Conservation (phyloP, 2,113 vertebrate genomes). For the Leucopsar rothschildi region DNA sequence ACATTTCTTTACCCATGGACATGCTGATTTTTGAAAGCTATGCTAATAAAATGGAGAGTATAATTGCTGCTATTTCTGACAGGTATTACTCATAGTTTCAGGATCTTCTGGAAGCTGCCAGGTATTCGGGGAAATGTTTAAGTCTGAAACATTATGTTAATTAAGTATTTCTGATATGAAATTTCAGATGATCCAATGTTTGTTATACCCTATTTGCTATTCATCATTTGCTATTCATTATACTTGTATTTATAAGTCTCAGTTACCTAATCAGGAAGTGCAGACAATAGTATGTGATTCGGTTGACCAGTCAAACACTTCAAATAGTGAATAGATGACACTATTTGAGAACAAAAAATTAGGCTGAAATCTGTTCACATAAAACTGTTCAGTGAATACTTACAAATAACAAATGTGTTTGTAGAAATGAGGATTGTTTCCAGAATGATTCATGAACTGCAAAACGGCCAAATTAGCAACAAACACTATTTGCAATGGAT, state of each 20-base stretch:
- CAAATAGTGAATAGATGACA: conserved; percentile 47
- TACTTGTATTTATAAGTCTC: conserved; percentile 41
- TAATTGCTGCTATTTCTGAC: conserved; percentile 7
- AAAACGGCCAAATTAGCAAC: conserved; percentile 51
- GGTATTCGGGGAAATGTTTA: neutral
- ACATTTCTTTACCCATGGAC: neutral
- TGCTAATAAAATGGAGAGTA: neutral
- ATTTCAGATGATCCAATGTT: conserved; percentile 29
- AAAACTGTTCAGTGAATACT: conserved; percentile 55
- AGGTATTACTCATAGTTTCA: neutral
- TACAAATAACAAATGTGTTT: conserved; percentile 50
- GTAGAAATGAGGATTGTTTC: conserved; percentile 50
- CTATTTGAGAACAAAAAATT: conserved; percentile 41
- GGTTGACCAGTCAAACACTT: conserved; percentile 61
- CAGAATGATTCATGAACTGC: conserved; percentile 55
- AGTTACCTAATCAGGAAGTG: conserved; percentile 15
- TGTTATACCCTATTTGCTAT: conserved; percentile 49
- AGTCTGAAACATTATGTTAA: conserved; percentile 38
- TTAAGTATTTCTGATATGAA: conserved; percentile 43
- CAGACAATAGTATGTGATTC: conserved; percentile 60
- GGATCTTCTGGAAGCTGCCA: conserved; percentile 5
- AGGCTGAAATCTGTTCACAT: conserved; percentile 49
- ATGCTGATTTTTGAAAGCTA: neutral
- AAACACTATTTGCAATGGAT: conserved; percentile 38
- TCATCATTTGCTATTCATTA: conserved; percentile 58